These are phyloP conservation scores for Tortricodes alternella DNA, from an alignment of 2,888 invertebrate genomes.

Conservation along the genomic window DNA sequence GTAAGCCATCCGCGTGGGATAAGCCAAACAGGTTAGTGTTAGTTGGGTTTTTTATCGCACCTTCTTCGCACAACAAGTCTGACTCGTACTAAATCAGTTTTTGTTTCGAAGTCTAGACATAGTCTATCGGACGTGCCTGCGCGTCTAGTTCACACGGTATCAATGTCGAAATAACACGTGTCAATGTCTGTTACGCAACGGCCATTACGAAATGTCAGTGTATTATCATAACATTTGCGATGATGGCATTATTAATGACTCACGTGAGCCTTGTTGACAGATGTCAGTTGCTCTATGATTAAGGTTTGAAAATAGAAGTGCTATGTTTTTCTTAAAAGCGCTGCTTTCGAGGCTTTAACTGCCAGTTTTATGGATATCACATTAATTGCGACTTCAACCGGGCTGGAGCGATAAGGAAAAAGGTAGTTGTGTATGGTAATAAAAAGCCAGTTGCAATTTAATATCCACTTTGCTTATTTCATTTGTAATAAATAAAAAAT, in stretches of 20 bases:
- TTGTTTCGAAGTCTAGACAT: slow-evolving; percentile 32
- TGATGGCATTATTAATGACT: slow-evolving; percentile 37
- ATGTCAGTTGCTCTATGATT: slow-evolving; percentile 35
- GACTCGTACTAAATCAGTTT: slow-evolving; percentile 26
- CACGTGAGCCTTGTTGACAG: slow-evolving; percentile 35
- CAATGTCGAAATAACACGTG: slow-evolving; percentile 29
- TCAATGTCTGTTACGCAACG: slow-evolving; percentile 33
- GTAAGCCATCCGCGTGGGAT: slow-evolving; percentile 30
- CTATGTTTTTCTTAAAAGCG: neutral
- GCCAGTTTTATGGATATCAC: too few relatives aligned
- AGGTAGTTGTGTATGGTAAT: too few relatives aligned
- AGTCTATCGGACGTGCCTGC: slow-evolving; percentile 33
- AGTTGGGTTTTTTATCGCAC: slow-evolving; percentile 26
- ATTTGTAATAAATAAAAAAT: too few relatives aligned
- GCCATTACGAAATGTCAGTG: slow-evolving; percentile 36
- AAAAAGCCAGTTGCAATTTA: too few relatives aligned
- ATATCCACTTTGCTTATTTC: too few relatives aligned
- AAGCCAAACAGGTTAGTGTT: slow-evolving; percentile 25
- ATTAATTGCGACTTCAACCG: too few relatives aligned
- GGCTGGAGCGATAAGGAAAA: too few relatives aligned
- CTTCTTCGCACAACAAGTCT: slow-evolving; percentile 19
- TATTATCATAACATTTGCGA: slow-evolving; percentile 35
- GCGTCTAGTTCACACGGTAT: slow-evolving; percentile 24
- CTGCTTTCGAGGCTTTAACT: neutral
- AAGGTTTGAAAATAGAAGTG: slow-evolving; percentile 16